Conservation (phyloP, 2,113 vertebrate species). For the Myrmecophaga tridactyla region DNA sequence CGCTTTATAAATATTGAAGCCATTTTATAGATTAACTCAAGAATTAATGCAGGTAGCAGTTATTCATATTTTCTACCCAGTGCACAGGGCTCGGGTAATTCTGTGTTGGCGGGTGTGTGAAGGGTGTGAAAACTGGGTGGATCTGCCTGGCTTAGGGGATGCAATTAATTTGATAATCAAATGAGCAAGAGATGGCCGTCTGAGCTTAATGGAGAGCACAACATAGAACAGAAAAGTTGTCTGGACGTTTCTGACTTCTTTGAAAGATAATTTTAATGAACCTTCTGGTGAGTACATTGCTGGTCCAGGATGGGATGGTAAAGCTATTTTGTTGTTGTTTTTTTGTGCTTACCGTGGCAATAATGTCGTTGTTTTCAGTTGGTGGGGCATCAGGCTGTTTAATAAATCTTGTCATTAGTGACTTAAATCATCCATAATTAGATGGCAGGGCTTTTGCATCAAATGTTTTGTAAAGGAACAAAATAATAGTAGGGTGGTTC, state of each 20-base stretch:
- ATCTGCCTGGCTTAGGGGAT: neutral
- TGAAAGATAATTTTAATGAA: neutral
- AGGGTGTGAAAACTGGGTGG: neutral
- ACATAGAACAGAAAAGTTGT: neutral
- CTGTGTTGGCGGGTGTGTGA: neutral
- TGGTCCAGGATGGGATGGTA: neutral
- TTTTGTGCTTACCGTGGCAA: constrained; percentile 48
- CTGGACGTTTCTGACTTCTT: neutral
- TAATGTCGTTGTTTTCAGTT: neutral
- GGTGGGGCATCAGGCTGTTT: neutral
- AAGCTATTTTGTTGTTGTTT: neutral
- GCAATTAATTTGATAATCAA: neutral
- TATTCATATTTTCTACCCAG: neutral
- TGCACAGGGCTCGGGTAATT: neutral
- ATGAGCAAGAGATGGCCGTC: neutral
- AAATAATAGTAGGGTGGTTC: neutral
- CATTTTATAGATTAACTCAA: neutral
- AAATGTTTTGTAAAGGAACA: constrained; percentile 10
- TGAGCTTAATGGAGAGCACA: neutral
- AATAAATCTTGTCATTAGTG: constrained; percentile 45
- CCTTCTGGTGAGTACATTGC: neutral
- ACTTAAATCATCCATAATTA: constrained; percentile 28
- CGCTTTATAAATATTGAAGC: neutral
- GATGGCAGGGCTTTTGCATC: neutral
- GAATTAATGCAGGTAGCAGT: neutral